phyloP scores from a whole-genome alignment of 2,113 vertebrate species.

The Diadophis punctatus region DNA sequence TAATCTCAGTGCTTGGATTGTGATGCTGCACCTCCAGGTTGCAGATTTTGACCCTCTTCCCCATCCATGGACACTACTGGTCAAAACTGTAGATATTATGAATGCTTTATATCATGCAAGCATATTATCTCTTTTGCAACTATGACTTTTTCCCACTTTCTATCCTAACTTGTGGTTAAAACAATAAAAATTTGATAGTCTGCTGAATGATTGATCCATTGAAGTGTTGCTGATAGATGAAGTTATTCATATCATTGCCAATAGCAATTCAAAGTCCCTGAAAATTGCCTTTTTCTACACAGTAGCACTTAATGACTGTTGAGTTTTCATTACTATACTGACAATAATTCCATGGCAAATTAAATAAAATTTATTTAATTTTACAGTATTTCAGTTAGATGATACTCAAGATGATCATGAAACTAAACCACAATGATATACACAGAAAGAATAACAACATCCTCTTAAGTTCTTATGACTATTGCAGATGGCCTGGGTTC shows the following conservation, averaged over 20 bases:
- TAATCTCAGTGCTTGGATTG: background rate
- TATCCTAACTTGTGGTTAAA: slow-evolving; percentile 31
- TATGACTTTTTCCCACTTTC: slow-evolving; percentile 17
- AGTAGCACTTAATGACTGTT: background rate
- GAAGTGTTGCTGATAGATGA: background rate
- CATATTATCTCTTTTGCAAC: background rate
- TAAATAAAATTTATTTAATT: background rate
- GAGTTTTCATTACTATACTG: background rate
- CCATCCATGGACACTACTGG: background rate
- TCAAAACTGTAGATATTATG: background rate
- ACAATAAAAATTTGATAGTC: background rate
- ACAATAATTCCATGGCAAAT: background rate
- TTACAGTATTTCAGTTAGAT: background rate
- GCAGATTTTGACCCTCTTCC: background rate
- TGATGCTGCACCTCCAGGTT: background rate
- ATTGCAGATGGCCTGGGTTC: background rate
- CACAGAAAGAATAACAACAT: background rate
- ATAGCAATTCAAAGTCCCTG: background rate
- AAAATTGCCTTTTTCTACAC: background rate
- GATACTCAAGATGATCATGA: background rate
- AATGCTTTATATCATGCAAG: background rate
- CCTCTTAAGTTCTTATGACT: background rate
- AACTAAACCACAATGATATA: slow-evolving; percentile 26
- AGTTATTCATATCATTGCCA: background rate
- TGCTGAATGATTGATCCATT: background rate